Evolutionary conservation across 2,888 invertebrate genomes (phyloP), one percentile per base, ranked within the genome.

Genomic region (Caenorhabditis sp.): DNA sequence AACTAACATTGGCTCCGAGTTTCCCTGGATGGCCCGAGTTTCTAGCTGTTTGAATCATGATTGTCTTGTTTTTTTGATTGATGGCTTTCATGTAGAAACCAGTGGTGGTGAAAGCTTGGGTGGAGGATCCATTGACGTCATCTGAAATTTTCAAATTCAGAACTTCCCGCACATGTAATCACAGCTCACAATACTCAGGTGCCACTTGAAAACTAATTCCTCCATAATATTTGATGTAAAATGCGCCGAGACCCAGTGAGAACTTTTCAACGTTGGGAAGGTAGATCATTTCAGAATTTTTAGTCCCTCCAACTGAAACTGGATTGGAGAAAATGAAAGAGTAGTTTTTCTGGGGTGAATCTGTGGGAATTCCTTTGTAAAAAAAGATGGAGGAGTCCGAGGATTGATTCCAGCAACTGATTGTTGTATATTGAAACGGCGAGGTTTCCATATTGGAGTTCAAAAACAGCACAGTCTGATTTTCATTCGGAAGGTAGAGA

Each of bases 271-370:
- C 66, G 4, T 31, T 49, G 5, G 49, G 35, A 35, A 66, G 7
- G 35, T 51, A 64, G n/a, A 31, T 28, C 4, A 4, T 16, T 31
- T 31, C 19, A 51, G 10, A 12, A 7, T 24, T 10, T 16, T n/a
- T 1, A 10, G 28, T 22, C 16, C 47, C 19, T 8, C n/a, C n/a
- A n/a, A 14, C 7, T n/a, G 14, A 4, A 19, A 66, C 66, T 19
- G 77, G 77, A 35, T 77, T 77, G 14, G 77, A 69, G 35, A 77
- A 77, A 7, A 77, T 59, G 54, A 44, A 54, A 24, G 69, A 38
- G 61, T 54, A 4, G 16, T 61, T 16, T n/a, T 44, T 14, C 19
- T 77, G 69, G 5, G n/a, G 19, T 3, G 10, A 0, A 31, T 77
- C 77, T 3, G 61, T 63, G 5, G 77, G 77, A 10, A 63, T 19